Base-by-base conservation (phyloP, 2,888 invertebrate genomes). In the Cephalotes varians region DNA sequence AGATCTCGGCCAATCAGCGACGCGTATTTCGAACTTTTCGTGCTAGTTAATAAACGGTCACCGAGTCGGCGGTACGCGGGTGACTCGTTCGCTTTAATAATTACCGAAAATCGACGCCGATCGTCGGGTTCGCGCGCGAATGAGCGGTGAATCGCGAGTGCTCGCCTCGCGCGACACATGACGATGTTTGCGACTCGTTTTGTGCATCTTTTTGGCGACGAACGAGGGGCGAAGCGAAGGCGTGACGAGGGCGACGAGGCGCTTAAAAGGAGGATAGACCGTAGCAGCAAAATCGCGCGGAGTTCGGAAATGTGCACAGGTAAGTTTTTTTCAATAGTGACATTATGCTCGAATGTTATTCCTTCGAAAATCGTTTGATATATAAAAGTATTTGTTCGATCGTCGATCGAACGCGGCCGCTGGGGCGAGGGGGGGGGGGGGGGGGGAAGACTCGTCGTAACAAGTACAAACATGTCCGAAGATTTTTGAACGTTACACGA, bases 1-100 rank as follows among this genome's bases (percentile, higher is more conserved):
- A 37, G 34, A 4, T 28, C 10, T 34, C 21, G 25, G 9, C 51
- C 69, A 69, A 69, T 69, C 69, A 54, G 69, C 51, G 51, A 69
- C 34, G 51, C 37, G 37, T 0, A 69, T 69, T 51, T 69, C 15
- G 15, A 69, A 69, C 4, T n/a, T 12, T 28, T 21, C 21, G 15
- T 10, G 28, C 28, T 49, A 51, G 15, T 54, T 51, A 34, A 21
- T 3, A 51, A 69, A 25, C n/a, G 56, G n/a, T 18, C 40, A 7
- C n/a, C 25, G 3, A 28, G 40, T 40, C 12, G 28, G 28, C 3
- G n/a, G 58, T n/a, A 28, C 4, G 28, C 34, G 34, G 5, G 28
- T 12, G 28, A 7, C 0, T 58, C 31, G n/a, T 12, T 31, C 12
- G 25, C n/a, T 58, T 40, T n/a, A 73, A 73, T 3, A 21, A 73